Base-by-base conservation (phyloP, 2,888 invertebrate genomes). In the Ptilodon capucinus region DNA sequence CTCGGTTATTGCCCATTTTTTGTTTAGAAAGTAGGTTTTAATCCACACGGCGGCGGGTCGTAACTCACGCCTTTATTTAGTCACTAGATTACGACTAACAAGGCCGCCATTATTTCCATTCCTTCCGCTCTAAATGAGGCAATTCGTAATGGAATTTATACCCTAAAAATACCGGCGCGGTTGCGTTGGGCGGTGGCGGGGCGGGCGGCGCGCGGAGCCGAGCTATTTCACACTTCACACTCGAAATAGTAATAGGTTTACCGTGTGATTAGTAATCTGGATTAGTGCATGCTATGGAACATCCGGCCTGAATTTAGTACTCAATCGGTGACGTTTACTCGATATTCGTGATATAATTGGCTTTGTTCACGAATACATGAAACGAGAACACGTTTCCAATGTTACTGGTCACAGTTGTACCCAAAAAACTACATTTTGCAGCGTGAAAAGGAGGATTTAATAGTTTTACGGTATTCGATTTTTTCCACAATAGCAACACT, bases 41-140 rank as follows among this genome's bases (percentile, higher is more conserved):
- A 84, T 84, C 83, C 84, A 63, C 71, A 71, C 75, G 62, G 69
- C 58, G 63, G 67, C 64, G 57, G 19, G 72, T 57, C 68, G 72
- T 82, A 81, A 82, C 71, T 84, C 80, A 76, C 66, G 68, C 76
- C 77, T 80, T 83, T 85, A 79, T 86, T 83, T 78, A 79, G 76
- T 73, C 74, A 70, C 81, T 79, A 81, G 79, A 83, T 82, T 81
- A 81, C 64, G 61, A 65, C 64, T 69, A 74, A 79, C 76, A 68
- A 72, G 64, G 44, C 55, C 48, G 52, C 46, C 58, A 59, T 67
- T 72, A 60, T 70, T 71, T 70, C 61, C 59, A 55, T 76, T 68
- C 64, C 59, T 65, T 62, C 61, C 54, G 59, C 63, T 60, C 58
- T 57, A 63, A 60, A 59, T 64, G 59, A 65, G 60, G 51, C 62